These are phyloP conservation scores for Andrena haemorrhoa DNA, from an alignment of 2,888 invertebrate species.

Conservation along the genomic window DNA sequence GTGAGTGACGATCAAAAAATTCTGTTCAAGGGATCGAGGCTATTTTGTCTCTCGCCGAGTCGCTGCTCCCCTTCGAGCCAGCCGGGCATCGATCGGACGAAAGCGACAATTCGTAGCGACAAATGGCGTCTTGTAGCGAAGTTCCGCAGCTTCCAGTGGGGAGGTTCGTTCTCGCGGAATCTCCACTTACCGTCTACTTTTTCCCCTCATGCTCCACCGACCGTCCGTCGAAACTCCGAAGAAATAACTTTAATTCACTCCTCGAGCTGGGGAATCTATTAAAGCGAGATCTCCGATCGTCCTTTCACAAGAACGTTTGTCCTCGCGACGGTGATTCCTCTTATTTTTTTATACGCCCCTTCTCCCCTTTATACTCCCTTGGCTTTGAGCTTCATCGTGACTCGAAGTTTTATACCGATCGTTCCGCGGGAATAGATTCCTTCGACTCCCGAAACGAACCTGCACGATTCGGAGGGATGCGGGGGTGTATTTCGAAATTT, in stretches of 20 bases:
- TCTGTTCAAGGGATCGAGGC: slow-evolving; percentile 8
- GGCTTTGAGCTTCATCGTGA: slow-evolving; percentile 9
- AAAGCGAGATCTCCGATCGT: slow-evolving; percentile 49
- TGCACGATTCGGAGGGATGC: neutral
- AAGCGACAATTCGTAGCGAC: slow-evolving; percentile 48
- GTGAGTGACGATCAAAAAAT: slow-evolving; percentile 3
- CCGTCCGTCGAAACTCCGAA: slow-evolving; percentile 19
- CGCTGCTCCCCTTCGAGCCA: neutral
- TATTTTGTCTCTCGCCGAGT: neutral
- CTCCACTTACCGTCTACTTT: slow-evolving; percentile 17
- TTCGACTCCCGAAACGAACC: neutral
- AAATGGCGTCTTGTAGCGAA: slow-evolving; percentile 58
- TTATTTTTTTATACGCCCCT: neutral
- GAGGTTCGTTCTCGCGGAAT: slow-evolving; percentile 36
- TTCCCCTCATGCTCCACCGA: neutral
- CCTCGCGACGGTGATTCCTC: slow-evolving; percentile 12
- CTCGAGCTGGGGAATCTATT: slow-evolving; percentile 46
- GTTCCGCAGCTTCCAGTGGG: slow-evolving; percentile 31
- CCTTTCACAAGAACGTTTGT: slow-evolving; percentile 35
- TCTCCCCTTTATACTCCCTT: neutral
- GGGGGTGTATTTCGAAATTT: neutral
- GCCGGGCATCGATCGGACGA: slow-evolving; percentile 18
- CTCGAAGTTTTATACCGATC: slow-evolving; percentile 17
- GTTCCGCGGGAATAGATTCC: slow-evolving; percentile 19
- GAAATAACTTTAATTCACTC: slow-evolving; percentile 52